These are phyloP conservation scores for Aphelinus atriplicis DNA, from an alignment of 1,140 invertebrate species.

Conservation along the genomic window DNA sequence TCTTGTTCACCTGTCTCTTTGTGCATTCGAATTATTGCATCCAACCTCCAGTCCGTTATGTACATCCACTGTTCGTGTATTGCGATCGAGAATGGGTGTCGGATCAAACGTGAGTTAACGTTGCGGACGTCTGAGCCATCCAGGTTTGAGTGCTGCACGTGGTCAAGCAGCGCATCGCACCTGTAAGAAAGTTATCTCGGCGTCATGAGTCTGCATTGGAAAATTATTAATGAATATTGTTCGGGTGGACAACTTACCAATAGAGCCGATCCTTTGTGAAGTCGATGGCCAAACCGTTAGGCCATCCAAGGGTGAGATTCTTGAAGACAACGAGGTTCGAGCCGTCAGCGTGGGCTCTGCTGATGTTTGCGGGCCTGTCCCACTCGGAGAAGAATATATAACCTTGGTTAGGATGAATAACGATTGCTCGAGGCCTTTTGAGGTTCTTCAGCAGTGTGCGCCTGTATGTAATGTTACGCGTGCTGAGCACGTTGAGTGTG, in stretches of 20 bases:
- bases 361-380: constrained; percentile 96
- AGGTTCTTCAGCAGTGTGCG: constrained; percentile 88
- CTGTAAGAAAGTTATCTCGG: not conserved
- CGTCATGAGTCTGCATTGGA: no score
- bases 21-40: constrained; percentile 92
- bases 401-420: constrained; percentile 95
- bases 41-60: constrained; percentile 96
- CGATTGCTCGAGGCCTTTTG: constrained; percentile 92
- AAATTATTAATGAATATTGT: no score
- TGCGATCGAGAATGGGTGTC: constrained; percentile 96
- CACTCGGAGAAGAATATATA: constrained; percentile 96
- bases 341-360: constrained; percentile 88
- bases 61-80: constrained; percentile 95
- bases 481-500: constrained; percentile 92
- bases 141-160: constrained; percentile 94
- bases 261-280: constrained; percentile 87
- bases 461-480: constrained; percentile 83
- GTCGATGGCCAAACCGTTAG: constrained; percentile 94
- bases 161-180: constrained; percentile 93
- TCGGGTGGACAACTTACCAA: constrained; percentile 67
- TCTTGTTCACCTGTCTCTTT: constrained; percentile 89
- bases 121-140: constrained; percentile 94
- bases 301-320: constrained; percentile 94
- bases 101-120: constrained; percentile 86
- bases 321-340: constrained; percentile 87